Conservation (phyloP, 2,888 invertebrate species). For the Tricholauxania praeusta region DNA sequence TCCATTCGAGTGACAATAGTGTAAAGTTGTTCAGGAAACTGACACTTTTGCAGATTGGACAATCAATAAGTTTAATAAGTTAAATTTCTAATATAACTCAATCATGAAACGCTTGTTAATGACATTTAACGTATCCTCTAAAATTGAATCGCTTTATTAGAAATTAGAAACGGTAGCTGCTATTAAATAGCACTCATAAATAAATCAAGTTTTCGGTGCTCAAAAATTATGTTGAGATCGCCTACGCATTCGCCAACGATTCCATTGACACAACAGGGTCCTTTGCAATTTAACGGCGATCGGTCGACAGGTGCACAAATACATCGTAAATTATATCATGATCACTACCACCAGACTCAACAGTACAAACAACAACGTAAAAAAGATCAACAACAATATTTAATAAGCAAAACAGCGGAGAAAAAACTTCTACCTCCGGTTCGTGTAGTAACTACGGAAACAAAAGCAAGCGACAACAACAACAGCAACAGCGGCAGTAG, state of each 20-base stretch:
- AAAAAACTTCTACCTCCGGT: not conserved
- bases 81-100: too few relatives aligned
- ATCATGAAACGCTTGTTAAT: too few relatives aligned
- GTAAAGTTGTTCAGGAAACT: too few relatives aligned
- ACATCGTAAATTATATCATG: slow-evolving; percentile 27
- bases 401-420: slow-evolving; percentile 24
- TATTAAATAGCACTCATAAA: not conserved
- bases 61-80: too few relatives aligned
- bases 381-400: slow-evolving; percentile 23
- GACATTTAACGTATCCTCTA: too few relatives aligned
- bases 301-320: slow-evolving; percentile 13
- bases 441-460: slow-evolving; percentile 3
- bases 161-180: not conserved
- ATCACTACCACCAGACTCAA: slow-evolving; percentile 17
- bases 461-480: slow-evolving; percentile 32
- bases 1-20: too few relatives aligned
- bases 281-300: slow-evolving; percentile 19
- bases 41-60: too few relatives aligned
- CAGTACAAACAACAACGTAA: slow-evolving; percentile 18
- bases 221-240: slow-evolving; percentile 69
- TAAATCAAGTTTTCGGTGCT: not conserved
- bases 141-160: too few relatives aligned
- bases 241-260: slow-evolving; percentile 63
- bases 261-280: slow-evolving; percentile 32
- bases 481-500: slow-evolving; percentile 32